phyloP scores from a whole-genome alignment of 2,113 vertebrate species.

The Zosterops borbonicus region DNA sequence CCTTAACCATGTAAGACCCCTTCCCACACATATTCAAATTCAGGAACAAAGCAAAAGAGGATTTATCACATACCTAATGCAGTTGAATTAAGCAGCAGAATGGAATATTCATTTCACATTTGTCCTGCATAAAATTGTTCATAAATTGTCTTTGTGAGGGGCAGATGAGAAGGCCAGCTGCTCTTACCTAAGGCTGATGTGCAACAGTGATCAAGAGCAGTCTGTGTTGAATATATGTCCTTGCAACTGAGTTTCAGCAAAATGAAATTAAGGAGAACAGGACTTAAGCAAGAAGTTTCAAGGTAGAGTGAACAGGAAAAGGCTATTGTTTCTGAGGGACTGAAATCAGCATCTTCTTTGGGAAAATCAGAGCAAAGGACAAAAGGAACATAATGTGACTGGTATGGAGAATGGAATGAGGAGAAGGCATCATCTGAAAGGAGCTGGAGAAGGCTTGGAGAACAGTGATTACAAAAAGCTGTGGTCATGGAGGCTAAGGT shows the following conservation, averaged over 20 bases:
- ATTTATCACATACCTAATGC: not conserved
- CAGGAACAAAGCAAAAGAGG: not conserved
- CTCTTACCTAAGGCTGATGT: not conserved
- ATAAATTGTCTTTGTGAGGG: not conserved
- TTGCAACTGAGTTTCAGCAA: not conserved
- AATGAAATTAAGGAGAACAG: not conserved
- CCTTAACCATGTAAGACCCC: not conserved
- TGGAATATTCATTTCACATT: slow-evolving; percentile 14
- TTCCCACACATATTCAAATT: not conserved
- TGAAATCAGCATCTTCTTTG: not conserved
- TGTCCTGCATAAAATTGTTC: slow-evolving; percentile 6
- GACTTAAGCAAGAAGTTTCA: not conserved
- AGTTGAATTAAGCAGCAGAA: not conserved
- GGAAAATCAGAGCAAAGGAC: not conserved
- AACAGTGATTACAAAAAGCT: not conserved
- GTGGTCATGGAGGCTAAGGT: not conserved
- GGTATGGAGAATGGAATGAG: not conserved
- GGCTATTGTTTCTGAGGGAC: not conserved
- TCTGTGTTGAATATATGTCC: not conserved
- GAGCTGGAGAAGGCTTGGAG: not conserved
- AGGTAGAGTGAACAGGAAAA: not conserved
- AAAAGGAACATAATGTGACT: not conserved
- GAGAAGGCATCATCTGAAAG: not conserved
- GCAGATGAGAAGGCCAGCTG: not conserved
- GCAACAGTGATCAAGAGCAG: not conserved